Evolutionary conservation across 1,140 invertebrate genomes (phyloP).

Genomic region (Leguminivora glycinivorella): DNA sequence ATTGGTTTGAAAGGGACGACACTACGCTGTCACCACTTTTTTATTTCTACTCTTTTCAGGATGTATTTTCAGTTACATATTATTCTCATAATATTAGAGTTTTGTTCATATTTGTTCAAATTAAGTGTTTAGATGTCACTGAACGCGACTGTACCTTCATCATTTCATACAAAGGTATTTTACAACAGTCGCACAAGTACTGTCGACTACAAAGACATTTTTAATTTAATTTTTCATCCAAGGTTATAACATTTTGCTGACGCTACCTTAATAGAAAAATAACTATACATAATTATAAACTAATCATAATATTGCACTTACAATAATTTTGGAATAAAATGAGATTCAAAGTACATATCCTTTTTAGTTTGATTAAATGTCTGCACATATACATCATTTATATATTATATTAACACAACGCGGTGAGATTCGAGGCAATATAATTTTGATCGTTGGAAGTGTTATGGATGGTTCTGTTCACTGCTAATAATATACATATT

Average conservation of each 20-base stretch:
- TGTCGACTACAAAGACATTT: no score
- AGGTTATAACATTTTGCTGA: neutral
- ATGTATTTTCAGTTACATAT: no score
- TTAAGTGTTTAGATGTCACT: no score
- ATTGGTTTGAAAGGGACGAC: no score
- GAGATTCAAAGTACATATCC: conserved; percentile 2
- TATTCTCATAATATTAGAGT: no score
- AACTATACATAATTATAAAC: conserved; percentile 10
- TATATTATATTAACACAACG: conserved; percentile 18
- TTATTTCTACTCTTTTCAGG: no score
- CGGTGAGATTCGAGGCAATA: conserved; percentile 20
- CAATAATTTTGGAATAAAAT: conserved; percentile 18
- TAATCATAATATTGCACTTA: conserved; percentile 22
- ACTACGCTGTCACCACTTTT: no score
- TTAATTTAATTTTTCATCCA: neutral
- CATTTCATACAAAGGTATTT: no score
- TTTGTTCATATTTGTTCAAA: no score
- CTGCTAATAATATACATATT: neutral
- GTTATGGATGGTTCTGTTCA: neutral
- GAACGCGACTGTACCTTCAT: no score
- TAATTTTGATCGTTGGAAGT: conserved; percentile 25
- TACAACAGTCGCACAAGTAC: no score
- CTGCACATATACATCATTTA: neutral
- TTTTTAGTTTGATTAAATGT: neutral
- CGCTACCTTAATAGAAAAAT: neutral